Conservation (phyloP, 2,113 vertebrate genomes). For the Oxygymnocypris stewartii region DNA sequence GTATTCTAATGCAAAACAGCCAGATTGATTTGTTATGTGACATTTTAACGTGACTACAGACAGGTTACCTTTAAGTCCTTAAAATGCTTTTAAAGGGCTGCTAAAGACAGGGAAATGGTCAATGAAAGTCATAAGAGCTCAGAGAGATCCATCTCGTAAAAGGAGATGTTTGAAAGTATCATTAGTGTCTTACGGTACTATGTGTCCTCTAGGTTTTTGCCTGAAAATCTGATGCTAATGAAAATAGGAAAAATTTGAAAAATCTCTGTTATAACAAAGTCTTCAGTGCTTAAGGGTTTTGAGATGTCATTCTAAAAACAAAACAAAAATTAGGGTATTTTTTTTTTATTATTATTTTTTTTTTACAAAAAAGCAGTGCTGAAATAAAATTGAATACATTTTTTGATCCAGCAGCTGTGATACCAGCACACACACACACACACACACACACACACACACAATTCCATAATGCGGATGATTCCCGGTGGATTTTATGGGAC, state of each 20-base stretch:
- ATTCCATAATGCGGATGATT: conserved; percentile 75
- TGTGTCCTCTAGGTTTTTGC: not conserved
- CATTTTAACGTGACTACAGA: conserved; percentile 71
- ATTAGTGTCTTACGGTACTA: conserved; percentile 30
- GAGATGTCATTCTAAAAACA: conserved; percentile 15
- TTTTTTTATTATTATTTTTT: not conserved
- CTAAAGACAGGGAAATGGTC: conserved; percentile 66
- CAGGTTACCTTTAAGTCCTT: conserved; percentile 70
- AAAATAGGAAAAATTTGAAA: not conserved
- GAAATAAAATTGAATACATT: not conserved
- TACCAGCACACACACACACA: conserved; percentile 19
- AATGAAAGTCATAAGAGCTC: conserved; percentile 67
- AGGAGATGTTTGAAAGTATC: conserved; percentile 56
- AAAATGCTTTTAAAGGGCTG: conserved; percentile 71
- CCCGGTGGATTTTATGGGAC: conserved; percentile 71
- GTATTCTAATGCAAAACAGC: conserved; percentile 70
- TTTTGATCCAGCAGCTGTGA: not conserved
- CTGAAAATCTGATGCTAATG: not conserved
- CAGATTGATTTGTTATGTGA: conserved; percentile 75
- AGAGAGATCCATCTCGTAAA: conserved; percentile 70
- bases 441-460: conserved; percentile 69
- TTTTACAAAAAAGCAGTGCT: not conserved
- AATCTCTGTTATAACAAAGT: not conserved
- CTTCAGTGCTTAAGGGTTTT: conserved; percentile 13
- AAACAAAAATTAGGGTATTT: too few relatives aligned